Percentiles rank a stretch among this genome's conserved stretches.
phyloP scores from a whole-genome alignment of 37 sponge, comb jelly and placozoan genomes.

The Eunapius fragilis region DNA sequence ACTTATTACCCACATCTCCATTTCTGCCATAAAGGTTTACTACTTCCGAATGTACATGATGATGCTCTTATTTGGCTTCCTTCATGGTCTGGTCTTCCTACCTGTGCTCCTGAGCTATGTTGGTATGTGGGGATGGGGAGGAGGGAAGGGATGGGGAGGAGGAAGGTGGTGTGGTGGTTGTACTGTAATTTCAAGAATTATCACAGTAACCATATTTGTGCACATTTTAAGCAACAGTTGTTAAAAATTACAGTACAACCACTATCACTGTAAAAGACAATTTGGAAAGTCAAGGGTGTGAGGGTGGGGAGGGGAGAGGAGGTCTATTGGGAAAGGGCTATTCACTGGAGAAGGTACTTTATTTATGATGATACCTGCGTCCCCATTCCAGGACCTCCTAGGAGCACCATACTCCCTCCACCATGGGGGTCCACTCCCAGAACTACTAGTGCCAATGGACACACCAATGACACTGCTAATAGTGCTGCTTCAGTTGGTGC shows the following conservation, averaged over 20 bases:
- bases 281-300: too few relatives aligned
- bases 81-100: slow-evolving; percentile 93
- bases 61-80: slow-evolving; percentile 90
- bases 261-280: too few relatives aligned
- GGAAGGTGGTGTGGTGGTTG: neutral
- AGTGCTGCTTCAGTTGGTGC: neutral
- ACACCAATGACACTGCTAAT: too few relatives aligned
- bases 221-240: too few relatives aligned
- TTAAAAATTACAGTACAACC: too few relatives aligned
- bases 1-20: too few relatives aligned
- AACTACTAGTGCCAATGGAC: neutral
- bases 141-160: neutral
- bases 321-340: too few relatives aligned
- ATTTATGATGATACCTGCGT: too few relatives aligned
- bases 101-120: slow-evolving; percentile 94
- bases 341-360: too few relatives aligned
- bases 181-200: too few relatives aligned
- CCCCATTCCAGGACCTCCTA: neutral
- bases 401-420: neutral
- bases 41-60: slow-evolving; percentile 99
- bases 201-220: too few relatives aligned
- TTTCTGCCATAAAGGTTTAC: slow-evolving; percentile 45
- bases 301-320: neutral
- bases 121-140: slow-evolving; percentile 51
- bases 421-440: neutral